Evolutionary conservation across 2,888 invertebrate genomes (phyloP), one percentile per base, ranked within the genome.

Genomic region (Sclerodermus sp.): DNA sequence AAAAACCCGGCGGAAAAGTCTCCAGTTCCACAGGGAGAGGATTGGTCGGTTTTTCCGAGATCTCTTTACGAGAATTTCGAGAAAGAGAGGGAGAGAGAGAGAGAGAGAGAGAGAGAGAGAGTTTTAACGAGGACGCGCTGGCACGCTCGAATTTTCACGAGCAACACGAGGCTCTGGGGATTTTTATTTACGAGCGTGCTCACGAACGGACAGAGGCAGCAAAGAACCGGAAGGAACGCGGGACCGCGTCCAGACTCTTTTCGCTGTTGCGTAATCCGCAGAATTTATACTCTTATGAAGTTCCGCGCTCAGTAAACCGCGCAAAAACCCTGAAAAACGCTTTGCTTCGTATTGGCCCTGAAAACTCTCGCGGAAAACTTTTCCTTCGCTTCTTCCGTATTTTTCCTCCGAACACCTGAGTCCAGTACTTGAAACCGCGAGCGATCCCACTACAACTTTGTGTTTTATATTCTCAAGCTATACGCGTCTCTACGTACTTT

Each of bases 21-120:
- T 34, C 12, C 31, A 12, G 31, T 9, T 9, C 8, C 6, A 31
- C 8, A 31, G 8, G 8, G 31, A 12, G 14, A 34, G 12, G 23
- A 30, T n/a, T 29, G 49, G 14, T 41, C 39, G 36, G 40, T 42
- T 46, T 51, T 45, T 51, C 34, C 44, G 41, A 15, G 47, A 44
- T 49, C 48, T 42, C 55, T 36, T 53, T 40, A 44, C 44, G 49
- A 39, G 18, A 32, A 13, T 15, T 42, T 42, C 13, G 38, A 31
- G 32, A 51, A 38, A 17, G 44, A 17, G 36, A 46, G 36, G 13
- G 31, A 17, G 14, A 13, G 30, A 38, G 17, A 9, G 31, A 17
- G 15, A 42, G 37, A 38, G 34, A 10, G 37, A 39, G 6, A 40
- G 13, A 23, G 34, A 17, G 41, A 41, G 4, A 18, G 15, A n/a